Base-by-base conservation (phyloP, 1,140 invertebrate species). In the Choristoneura fumiferana region DNA sequence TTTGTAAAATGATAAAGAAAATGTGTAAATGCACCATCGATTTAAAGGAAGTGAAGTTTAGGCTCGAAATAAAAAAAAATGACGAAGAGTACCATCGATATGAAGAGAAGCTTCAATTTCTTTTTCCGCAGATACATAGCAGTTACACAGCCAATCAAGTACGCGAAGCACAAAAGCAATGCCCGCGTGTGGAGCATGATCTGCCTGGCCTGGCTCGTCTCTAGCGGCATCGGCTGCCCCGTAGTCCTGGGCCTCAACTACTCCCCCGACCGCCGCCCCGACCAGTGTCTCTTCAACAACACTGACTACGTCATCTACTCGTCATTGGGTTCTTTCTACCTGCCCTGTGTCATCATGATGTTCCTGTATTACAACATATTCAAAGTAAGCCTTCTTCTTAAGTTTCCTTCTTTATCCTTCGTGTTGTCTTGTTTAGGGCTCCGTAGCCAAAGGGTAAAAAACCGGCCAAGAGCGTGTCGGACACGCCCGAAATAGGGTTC, bases 91-190 rank as follows among this genome's bases (percentile, higher is more conserved):
- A n/a, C n/a, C n/a, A n/a, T n/a, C n/a, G n/a, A n/a, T n/a, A n/a
- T n/a, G n/a, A n/a, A n/a, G n/a, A n/a, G n/a, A 3, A 43, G 1
- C 39, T 3, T 8, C 39, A 33, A 36, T 15, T 17, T 57, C 40
- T 43, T 65, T 69, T 73, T 67, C 90, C 90, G 37, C 92, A 98
- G 98, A 91, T 99, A 98, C 90, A 99, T 99, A 73, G 98, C 98
- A 56, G 98, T 99, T 55, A 99, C 98, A 17, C 96, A 98, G 86
- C 98, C 98, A 71, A 98, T 99, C 83, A 98, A 98, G 89, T 99
- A 99, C 91, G 96, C 98, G 45, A 98, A 98, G 81, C 98, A 99
- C 91, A 98, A 98, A 91, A 99, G 98, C 91, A 98, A 97, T 88
- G 93, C 95, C 60, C 93, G 98, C 62, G 97, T 99, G 36, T 97